phyloP scores from a whole-genome alignment of 2,113 vertebrate species.

The Anarrhichthys ocellatus region DNA sequence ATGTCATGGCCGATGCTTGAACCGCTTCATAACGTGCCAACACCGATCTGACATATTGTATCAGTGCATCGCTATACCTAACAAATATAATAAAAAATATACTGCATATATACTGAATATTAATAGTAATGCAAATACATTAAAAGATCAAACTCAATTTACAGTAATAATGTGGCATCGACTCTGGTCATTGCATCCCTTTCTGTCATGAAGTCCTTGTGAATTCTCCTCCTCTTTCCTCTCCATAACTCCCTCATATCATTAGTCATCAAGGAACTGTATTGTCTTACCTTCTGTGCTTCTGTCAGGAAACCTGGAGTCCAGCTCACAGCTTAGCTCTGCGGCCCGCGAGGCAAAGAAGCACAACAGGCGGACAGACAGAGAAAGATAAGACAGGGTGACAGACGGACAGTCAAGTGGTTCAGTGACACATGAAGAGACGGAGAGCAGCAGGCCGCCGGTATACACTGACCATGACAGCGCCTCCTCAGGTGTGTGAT shows the following conservation, averaged over 20 bases:
- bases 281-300: constrained; percentile 77
- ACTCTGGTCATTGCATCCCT: neutral
- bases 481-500: constrained; percentile 93
- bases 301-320: constrained; percentile 79
- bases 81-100: too few relatives aligned
- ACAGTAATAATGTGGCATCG: neutral
- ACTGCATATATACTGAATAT: too few relatives aligned
- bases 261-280: constrained; percentile 3
- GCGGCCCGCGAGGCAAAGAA: constrained; percentile 27
- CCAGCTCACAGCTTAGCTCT: constrained; percentile 84
- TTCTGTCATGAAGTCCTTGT: neutral
- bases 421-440: neutral
- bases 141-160: neutral
- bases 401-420: neutral
- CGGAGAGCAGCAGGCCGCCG: neutral
- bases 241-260: neutral
- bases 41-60: neutral
- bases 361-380: neutral
- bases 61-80: neutral
- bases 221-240: neutral
- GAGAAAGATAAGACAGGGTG: neutral
- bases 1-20: too few relatives aligned
- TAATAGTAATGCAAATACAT: neutral
- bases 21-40: neutral
- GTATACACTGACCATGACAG: constrained; percentile 89